A percentile compares a stretch with the other conserved stretches of the same genome.
Conservation (phyloP, 2,113 vertebrate species). For the Pachyramphus minor region DNA sequence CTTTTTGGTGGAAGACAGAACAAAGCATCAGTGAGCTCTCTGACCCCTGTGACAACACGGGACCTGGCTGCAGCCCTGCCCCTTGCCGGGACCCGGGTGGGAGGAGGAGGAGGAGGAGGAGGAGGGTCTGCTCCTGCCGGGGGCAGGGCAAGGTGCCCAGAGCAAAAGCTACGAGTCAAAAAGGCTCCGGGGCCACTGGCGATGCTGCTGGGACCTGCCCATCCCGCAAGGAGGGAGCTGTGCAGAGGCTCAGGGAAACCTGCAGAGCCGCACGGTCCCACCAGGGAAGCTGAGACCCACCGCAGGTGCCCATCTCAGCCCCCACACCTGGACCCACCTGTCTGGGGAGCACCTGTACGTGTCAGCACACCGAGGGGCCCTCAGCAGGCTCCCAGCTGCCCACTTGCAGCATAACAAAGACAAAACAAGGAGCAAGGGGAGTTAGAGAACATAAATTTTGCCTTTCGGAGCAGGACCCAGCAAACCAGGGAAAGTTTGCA, state of each 20-base stretch:
- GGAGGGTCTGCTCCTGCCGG: fast-evolving
- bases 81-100: neutral
- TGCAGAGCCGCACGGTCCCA: neutral
- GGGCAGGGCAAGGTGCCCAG: neutral
- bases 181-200: fast-evolving
- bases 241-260: neutral
- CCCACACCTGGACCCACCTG: fast-evolving
- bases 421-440: neutral
- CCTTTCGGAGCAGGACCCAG: neutral
- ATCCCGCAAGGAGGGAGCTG: fast-evolving
- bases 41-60: fast-evolving
- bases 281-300: neutral
- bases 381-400: fast-evolving
- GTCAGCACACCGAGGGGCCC: fast-evolving
- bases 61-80: fast-evolving
- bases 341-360: fast-evolving
- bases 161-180: fast-evolving
- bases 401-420: neutral
- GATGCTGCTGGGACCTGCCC: neutral
- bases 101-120: too few species aligned
- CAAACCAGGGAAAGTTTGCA: neutral
- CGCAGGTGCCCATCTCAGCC: neutral
- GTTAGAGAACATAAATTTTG: neutral
- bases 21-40: neutral
- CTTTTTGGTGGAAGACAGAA: neutral